These are phyloP conservation scores for Rhopalosiphum maidis DNA, from an alignment of 1,140 invertebrate species.

Conservation along the genomic window DNA sequence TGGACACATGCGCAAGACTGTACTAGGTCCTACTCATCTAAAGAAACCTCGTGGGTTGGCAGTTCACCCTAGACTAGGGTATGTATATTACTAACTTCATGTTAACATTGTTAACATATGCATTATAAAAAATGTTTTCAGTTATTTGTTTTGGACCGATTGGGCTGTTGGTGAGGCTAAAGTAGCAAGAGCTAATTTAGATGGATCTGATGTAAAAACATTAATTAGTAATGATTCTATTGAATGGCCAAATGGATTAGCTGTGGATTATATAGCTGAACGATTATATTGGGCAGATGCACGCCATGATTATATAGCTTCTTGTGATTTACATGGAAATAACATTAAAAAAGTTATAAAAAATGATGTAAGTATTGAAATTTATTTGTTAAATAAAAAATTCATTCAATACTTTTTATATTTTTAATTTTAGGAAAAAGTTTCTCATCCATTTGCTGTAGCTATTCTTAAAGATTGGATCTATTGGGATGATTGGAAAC, in stretches of 20 bases:
- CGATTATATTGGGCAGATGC: constrained; percentile 89
- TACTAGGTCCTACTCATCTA: constrained; percentile 74
- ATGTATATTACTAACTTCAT: neutral
- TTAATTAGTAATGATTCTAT: constrained; percentile 71
- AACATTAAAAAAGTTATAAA: constrained; percentile 76
- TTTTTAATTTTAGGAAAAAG: constrained; percentile 63
- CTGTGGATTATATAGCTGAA: constrained; percentile 82
- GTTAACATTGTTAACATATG: neutral
- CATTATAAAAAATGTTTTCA: constrained; percentile 58
- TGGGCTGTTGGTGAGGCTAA: constrained; percentile 81
- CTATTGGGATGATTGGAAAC: constrained; percentile 93
- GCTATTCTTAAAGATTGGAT: constrained; percentile 84
- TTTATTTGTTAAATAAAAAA: neutral
- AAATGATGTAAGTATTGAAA: constrained; percentile 66
- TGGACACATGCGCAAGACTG: constrained; percentile 79
- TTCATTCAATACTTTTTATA: neutral
- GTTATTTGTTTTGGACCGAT: constrained; percentile 90
- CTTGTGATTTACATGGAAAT: constrained; percentile 81
- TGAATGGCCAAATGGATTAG: constrained; percentile 87
- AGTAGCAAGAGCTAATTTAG: constrained; percentile 84
- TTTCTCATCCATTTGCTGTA: constrained; percentile 84
- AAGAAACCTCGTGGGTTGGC: constrained; percentile 88
- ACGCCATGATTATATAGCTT: constrained; percentile 83
- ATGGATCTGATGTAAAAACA: constrained; percentile 77
- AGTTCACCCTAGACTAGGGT: constrained; percentile 81